Conservation (phyloP, 2,113 vertebrate species). For the Piaya cayana region DNA sequence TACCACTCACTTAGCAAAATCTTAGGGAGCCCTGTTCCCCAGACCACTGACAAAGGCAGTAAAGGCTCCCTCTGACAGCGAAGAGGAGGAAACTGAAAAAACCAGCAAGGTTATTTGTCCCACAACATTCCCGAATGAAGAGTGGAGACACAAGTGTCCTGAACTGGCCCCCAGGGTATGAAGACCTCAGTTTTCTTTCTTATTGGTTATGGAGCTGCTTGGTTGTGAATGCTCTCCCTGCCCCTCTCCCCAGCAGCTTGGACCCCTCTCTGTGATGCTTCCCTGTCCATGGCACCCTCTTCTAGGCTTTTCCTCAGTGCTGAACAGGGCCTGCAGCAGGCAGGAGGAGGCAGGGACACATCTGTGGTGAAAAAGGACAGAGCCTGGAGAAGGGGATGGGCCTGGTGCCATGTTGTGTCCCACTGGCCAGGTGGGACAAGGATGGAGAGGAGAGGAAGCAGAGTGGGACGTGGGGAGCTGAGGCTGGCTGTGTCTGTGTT, state of each 20-base stretch:
- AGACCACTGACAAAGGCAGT: background rate
- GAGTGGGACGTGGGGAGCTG: background rate
- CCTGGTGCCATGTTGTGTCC: background rate
- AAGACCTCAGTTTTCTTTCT: background rate
- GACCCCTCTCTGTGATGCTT: background rate
- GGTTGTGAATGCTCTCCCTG: background rate
- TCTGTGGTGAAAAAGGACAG: background rate
- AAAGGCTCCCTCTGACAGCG: background rate
- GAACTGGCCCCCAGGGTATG: background rate
- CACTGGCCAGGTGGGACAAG: background rate
- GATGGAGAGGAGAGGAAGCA: background rate
- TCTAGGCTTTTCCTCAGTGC: background rate
- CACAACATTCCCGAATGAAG: background rate
- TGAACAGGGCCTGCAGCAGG: background rate
- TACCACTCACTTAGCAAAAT: background rate
- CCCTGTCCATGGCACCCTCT: background rate
- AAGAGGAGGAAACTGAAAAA: background rate
- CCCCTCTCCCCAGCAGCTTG: background rate
- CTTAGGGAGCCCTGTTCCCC: background rate
- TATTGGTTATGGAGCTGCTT: fast-evolving
- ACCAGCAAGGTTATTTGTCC: background rate
- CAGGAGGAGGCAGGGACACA: background rate
- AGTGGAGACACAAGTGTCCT: background rate
- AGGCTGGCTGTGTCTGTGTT: background rate
- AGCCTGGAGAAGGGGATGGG: background rate